A percentile compares a stretch with the other conserved stretches of the same genome.
Evolutionary conservation across 92 coral and sea anemone species (phyloP).

Genomic region (Zoanthus gigantus): DNA sequence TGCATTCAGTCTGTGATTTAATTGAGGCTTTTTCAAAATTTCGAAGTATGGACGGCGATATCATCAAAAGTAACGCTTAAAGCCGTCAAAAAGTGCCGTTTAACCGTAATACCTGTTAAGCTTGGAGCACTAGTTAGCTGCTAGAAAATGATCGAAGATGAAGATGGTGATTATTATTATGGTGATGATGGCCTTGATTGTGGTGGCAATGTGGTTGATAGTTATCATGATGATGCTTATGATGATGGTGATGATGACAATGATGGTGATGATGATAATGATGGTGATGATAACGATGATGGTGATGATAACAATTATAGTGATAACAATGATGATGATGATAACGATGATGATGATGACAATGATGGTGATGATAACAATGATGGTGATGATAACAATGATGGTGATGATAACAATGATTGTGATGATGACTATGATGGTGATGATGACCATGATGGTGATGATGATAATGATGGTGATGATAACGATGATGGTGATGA

Average conservation of each 20-base stretch:
- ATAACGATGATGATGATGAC: neutral
- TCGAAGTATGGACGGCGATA: too few relatives aligned
- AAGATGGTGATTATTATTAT: neutral
- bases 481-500: neutral
- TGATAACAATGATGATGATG: neutral
- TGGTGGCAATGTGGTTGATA: too few relatives aligned
- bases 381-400: neutral
- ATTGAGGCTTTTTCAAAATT: too few relatives aligned
- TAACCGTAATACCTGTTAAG: too few relatives aligned
- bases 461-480: neutral
- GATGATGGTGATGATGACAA: neutral
- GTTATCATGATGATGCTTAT: neutral
- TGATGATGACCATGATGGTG: neutral
- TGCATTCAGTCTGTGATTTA: too few relatives aligned
- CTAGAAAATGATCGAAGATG: constrained; percentile 11
- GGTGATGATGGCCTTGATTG: too few relatives aligned
- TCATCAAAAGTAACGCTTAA: too few relatives aligned
- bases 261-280: neutral
- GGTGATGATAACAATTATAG: neutral
- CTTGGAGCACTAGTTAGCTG: too few relatives aligned
- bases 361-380: too few relatives aligned
- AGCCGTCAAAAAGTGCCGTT: too few relatives aligned
- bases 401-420: neutral
- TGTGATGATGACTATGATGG: too few relatives aligned
- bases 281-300: neutral